phyloP scores from a whole-genome alignment of 2,888 invertebrate genomes.

The Ophraella communa region DNA sequence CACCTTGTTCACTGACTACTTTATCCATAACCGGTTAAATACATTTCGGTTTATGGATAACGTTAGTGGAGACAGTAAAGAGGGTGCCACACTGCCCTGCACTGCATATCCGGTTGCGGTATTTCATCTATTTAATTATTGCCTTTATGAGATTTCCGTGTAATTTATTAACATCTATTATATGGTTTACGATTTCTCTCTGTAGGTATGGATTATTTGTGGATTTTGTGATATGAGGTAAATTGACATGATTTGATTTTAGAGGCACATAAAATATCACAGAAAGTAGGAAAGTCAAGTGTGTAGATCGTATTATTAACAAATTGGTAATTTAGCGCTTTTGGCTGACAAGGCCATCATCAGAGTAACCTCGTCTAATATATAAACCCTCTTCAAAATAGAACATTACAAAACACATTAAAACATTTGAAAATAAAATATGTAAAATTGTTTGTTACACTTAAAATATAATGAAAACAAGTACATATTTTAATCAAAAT shows the following conservation, averaged over 20 bases:
- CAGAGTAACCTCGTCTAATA: too few species aligned
- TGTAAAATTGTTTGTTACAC: too few species aligned
- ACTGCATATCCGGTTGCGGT: constrained; percentile 14
- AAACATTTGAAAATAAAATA: too few species aligned
- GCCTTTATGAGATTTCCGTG: constrained; percentile 25
- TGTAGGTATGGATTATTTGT: constrained; percentile 2
- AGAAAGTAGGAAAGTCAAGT: background rate
- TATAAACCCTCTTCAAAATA: too few species aligned
- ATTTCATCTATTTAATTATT: constrained; percentile 33
- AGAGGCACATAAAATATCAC: background rate
- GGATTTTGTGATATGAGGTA: background rate
- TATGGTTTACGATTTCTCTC: constrained; percentile 17
- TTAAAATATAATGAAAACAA: too few species aligned
- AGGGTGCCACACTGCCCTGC: background rate
- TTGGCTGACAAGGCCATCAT: too few species aligned
- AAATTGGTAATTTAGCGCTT: too few species aligned
- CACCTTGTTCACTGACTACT: background rate
- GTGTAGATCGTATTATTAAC: too few species aligned
- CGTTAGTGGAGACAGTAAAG: background rate
- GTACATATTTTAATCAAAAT: too few species aligned
- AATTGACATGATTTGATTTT: background rate
- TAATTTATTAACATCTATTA: constrained; percentile 25
- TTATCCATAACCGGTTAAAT: background rate
- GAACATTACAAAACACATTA: too few species aligned
- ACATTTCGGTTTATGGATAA: constrained; percentile 1